Base-by-base conservation (phyloP, 2,113 vertebrate species). In the Xyliphius kryptos region DNA sequence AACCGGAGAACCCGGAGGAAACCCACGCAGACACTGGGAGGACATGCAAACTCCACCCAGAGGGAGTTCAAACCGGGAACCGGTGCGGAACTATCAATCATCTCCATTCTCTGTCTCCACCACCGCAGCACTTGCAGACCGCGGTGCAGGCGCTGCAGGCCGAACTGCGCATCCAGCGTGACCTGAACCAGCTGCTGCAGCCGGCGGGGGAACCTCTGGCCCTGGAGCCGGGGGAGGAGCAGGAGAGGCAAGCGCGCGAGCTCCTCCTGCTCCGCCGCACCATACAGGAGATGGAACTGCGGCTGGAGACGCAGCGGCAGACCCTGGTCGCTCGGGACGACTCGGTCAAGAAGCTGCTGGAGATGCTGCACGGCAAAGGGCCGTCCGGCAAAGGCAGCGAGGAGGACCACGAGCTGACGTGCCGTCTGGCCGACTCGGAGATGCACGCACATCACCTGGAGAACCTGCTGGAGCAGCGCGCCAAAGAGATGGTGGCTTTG, bases 331-430 rank as follows among this genome's bases (percentile, higher is more conserved):
- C 96, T 9, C 86, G 96, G 0, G 96, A 99, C 6, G 96, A 99
- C 70, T 99, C 96, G 61, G 97, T 99, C 76, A 98, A 97, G 80
- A 99, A 99, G 78, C 91, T 99, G 44, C 81, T 99, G 80, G 96
- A 99, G 85, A 99, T 99, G 95, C 73, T 99, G 77, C 96, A 99
- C 82, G 97, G 91, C 75, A 99, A 97, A 83, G 93, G 95, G 0
- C 92, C 92, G 9, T 92, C 96, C 46, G 88, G 92, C 62, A 98
- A 98, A 79, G 91, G 90, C 36, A 92, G 90, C 0, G 95, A 98
- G 68, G 96, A 98, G 46, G 96, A 98, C 81, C 93, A 98, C 1
- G 96, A 98, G 77, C 83, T 93, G 44, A 98, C 93, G 2, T 87
- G 94, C 2, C 87, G 95, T 4, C 74, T 99, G 77, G 94, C 94